Evolutionary conservation across 2,113 vertebrate species (phyloP), one percentile per base, ranked within the genome.

Genomic region (Collichthys lucidus): DNA sequence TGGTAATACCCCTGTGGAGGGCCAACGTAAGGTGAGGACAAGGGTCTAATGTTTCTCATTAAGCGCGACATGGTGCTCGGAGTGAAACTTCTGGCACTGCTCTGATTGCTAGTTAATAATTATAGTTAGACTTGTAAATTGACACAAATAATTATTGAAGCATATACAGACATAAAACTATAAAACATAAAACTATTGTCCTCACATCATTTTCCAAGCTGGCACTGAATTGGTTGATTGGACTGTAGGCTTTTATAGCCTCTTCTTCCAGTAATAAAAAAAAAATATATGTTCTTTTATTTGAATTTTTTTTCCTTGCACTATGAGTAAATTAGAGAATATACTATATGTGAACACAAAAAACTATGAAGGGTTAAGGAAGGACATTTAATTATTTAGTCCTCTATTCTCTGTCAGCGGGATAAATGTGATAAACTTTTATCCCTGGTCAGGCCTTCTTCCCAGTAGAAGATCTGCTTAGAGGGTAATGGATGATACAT

Each of bases 401-500:
- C 68, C 31, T 76, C 62, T 69, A 14, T 59, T 85, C 53, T 82
- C 67, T 88, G 64, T 90, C 83, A 77, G 62, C 62, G 72, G 91
- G 82, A 94, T 94, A 91, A 92, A 94, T 93, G 89, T 87, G 88
- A 77, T 90, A 76, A 90, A 91, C 86, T 80, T 92, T 80, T 87
- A 68, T 90, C 79, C 85, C 56, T 83, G 77, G 88, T 91, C 80
- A 88, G 80, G 83, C 73, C 26, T 87, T 92, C 83, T 87, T 87
- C 80, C 49, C 66, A 42, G 79, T 83, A 80, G 84, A 90, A 83
- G 79, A 88, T 93, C 80, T 92, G 81, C 76, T 89, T 92, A 79
- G 87, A 88, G 85, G 84, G 80, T 92, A 94, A 94, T 92, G 85
- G 90, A 93, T 93, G 91, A 92, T 89, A 62, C 86, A 84, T 90